These are phyloP conservation scores for Coelopa pilipes DNA, from an alignment of 2,888 invertebrate species.

Conservation along the genomic window DNA sequence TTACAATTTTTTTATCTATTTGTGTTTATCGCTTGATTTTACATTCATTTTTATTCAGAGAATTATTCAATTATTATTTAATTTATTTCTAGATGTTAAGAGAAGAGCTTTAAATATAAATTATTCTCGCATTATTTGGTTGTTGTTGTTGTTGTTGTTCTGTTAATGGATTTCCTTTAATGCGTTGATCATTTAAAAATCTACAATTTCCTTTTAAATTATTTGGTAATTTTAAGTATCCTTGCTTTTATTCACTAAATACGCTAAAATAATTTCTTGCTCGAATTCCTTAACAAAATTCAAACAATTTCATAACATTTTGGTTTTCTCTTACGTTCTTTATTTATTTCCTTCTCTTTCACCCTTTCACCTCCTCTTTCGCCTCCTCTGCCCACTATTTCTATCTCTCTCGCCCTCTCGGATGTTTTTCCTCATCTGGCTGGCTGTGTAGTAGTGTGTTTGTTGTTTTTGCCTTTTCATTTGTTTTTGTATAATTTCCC, in stretches of 20 bases:
- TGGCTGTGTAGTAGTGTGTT: neutral
- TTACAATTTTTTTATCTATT: too few relatives aligned
- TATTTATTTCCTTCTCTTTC: slow-evolving; percentile 1
- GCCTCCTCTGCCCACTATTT: slow-evolving; percentile 32
- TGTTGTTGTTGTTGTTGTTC: slow-evolving; percentile 19
- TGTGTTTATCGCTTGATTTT: neutral
- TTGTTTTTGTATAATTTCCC: slow-evolving; percentile 35
- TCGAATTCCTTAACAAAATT: slow-evolving; percentile 21
- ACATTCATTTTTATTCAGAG: too few relatives aligned
- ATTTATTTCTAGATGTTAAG: slow-evolving; percentile 2
- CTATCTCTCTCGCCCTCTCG: slow-evolving; percentile 33
- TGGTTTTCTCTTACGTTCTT: neutral
- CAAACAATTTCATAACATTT: slow-evolving; percentile 16
- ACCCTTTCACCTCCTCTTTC: neutral
- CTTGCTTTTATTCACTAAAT: slow-evolving; percentile 21
- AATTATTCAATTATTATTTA: neutral
- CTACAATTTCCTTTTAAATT: slow-evolving; percentile 23
- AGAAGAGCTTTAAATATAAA: slow-evolving; percentile 20
- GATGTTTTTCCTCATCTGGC: neutral
- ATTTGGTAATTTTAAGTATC: slow-evolving; percentile 2
- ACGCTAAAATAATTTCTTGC: slow-evolving; percentile 11
- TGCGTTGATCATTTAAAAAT: slow-evolving; percentile 20
- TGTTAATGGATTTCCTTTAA: neutral
- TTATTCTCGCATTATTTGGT: slow-evolving; percentile 23
- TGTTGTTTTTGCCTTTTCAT: slow-evolving; percentile 36